Base-by-base conservation (phyloP, 2,888 invertebrate genomes). In the Chloromyia formosa region DNA sequence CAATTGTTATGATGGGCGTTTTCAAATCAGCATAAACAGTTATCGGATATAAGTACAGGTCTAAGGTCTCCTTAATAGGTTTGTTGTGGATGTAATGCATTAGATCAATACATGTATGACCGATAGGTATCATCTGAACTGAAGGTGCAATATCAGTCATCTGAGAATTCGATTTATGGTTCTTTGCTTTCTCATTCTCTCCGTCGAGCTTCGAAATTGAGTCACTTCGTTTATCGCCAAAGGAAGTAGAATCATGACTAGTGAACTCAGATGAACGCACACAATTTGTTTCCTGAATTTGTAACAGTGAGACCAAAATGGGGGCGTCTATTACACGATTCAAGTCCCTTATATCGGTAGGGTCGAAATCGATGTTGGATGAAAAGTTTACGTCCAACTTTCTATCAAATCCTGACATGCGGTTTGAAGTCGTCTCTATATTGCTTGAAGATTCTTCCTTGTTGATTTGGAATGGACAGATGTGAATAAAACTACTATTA, bases 11-110 rank as follows among this genome's bases (percentile, higher is more conserved):
- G 7, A 61, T 23, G 4, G 73, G 73, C 16, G 73, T 73, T 49
- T 61, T 73, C 7, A 73, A 61, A 10, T 61, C 45, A 1, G 73
- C 45, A 20, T 45, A 18, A 22, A 61, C 61, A 9, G 5, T n/a
- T 14, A 45, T 58, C 3, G 73, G 61, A 49, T 73, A 73, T 0
- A 73, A 4, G 27, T 73, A 73, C 22, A 73, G n/a, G 18, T 20
- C 1, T 35, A 49, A 18, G 9, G 12, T 1, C 16, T 61, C 18
- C 1, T 23, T n/a, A 16, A 61, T 12, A 2, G 60, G 18, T 4
- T 27, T 73, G 14, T 61, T n/a, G 5, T 22, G 22, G 2, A 73
- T 18, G 5, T 5, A 61, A 12, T 20, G 16, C 45, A 73, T 20
- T 10, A 73, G 22, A 60, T 73, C 73, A 1, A 73, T 35, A 12